Evolutionary conservation across 1,140 invertebrate genomes (phyloP), one percentile per base, ranked within the genome.

Genomic region (Physella acuta): DNA sequence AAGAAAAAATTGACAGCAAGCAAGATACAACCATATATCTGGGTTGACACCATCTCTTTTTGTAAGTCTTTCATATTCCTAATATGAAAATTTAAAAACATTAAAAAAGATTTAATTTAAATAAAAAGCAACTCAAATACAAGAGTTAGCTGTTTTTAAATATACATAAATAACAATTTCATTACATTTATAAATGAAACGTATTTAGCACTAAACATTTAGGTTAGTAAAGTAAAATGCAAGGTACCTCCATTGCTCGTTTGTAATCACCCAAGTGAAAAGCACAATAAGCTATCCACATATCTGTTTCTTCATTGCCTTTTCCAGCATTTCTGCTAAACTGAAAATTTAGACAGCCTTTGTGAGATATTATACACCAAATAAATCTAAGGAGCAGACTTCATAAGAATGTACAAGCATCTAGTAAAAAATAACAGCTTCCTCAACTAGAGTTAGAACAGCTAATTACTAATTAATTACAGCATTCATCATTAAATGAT

Each of bases 221-320:
- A 49, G 44, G n/a, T 49, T n/a, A 49, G 26, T 37, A 30, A 52
- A 53, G 11, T 16, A 34, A 63, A 33, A 26, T 1, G 36, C 0
- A 33, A 89, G 87, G 81, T 92, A 97, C 88, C 31, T 90, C 88
- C n/a, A 94, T 86, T 0, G 96, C 92, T 79, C 90, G 89, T 76
- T 92, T 92, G 85, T 97, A 98, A 80, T 99, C 94, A 0, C 94
- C 95, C 44, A 96, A 86, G 85, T 99, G 96, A 86, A 98, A 99
- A 66, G 91, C 90, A 85, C 95, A 97, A 82, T 95, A 99, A 2
- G 92, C 95, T 68, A 93, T 90, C 95, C 96, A 99, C 69, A 92
- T 84, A 73, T 93, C 90, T 24, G 89, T 89, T 80, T 90, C 89
- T 8, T 88, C 83, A 60, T 85, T 87, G 20, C 81, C 87, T 76